Evolutionary conservation across 2,113 vertebrate genomes (phyloP).

Genomic region (Antennarius striatus): DNA sequence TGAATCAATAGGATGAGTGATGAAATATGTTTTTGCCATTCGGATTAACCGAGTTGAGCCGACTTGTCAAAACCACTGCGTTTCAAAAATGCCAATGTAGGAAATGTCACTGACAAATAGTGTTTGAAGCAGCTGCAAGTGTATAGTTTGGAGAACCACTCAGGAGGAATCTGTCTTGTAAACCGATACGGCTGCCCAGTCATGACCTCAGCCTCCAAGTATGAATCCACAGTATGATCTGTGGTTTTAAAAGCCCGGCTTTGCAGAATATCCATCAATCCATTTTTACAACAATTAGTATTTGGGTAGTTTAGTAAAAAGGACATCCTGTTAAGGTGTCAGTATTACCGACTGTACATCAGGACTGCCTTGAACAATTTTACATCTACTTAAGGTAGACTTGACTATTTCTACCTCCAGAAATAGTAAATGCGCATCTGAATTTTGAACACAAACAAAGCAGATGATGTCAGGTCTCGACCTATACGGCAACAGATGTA

Average conservation of each 20-base stretch:
- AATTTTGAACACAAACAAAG: slow-evolving; percentile 12
- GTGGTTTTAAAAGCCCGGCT: slow-evolving; percentile 62
- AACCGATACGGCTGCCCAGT: slow-evolving; percentile 72
- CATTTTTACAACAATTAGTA: no score
- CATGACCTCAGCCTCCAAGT: slow-evolving; percentile 77
- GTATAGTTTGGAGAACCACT: slow-evolving; percentile 44
- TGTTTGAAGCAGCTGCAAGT: slow-evolving; percentile 52
- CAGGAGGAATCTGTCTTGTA: slow-evolving; percentile 71
- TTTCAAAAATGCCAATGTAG: slow-evolving; percentile 34
- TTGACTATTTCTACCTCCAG: slow-evolving; percentile 6
- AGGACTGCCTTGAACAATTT: neutral
- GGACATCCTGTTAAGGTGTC: slow-evolving; percentile 30
- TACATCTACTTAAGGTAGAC: neutral
- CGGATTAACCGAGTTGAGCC: neutral
- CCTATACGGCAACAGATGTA: slow-evolving; percentile 24
- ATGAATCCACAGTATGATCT: slow-evolving; percentile 65
- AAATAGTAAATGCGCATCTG: neutral
- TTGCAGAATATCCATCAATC: slow-evolving; percentile 26
- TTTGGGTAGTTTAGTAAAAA: neutral
- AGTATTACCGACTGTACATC: no score
- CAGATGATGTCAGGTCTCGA: slow-evolving; percentile 8
- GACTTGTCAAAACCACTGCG: slow-evolving; percentile 8
- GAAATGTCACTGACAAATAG: slow-evolving; percentile 43
- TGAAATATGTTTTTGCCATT: slow-evolving; percentile 2
- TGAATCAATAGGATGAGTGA: slow-evolving; percentile 4